Conservation (phyloP, 2,113 vertebrate genomes). For the Theristicus caerulescens region DNA sequence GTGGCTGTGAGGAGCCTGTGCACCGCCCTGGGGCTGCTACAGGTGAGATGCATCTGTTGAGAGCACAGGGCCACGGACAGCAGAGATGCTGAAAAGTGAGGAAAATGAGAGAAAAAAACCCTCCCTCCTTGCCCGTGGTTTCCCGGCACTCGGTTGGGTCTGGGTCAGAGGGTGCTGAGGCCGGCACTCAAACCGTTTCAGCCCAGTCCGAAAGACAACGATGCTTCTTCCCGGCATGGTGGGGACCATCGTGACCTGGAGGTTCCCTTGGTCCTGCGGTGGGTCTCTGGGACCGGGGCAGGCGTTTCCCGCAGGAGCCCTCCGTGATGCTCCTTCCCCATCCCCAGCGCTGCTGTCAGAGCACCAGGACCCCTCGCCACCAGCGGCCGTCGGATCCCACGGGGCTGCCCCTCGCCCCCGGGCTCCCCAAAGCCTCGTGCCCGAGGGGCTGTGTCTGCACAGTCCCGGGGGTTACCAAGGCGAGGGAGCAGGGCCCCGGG, state of each 20-base stretch:
- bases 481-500: neutral
- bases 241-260: too few species aligned
- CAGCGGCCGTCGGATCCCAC: rapidly evolving
- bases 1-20: neutral
- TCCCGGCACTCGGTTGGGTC: neutral
- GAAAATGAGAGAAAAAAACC: neutral
- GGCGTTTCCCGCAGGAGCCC: neutral
- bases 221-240: neutral
- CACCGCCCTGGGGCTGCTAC: neutral
- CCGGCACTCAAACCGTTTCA: neutral
- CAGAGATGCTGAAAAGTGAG: neutral
- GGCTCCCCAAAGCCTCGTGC: neutral
- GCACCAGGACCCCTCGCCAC: neutral
- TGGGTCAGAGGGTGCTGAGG: neutral
- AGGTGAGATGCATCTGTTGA: neutral
- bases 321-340: neutral
- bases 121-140: neutral
- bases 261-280: too few species aligned
- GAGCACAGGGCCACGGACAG: neutral
- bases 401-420: neutral
- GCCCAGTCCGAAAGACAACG: neutral
- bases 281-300: neutral
- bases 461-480: rapidly evolving
- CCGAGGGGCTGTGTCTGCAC: neutral
- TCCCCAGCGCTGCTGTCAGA: rapidly evolving